These are phyloP conservation scores for Apomyelois bistriatella DNA, from an alignment of 2,888 invertebrate genomes.

Conservation along the genomic window DNA sequence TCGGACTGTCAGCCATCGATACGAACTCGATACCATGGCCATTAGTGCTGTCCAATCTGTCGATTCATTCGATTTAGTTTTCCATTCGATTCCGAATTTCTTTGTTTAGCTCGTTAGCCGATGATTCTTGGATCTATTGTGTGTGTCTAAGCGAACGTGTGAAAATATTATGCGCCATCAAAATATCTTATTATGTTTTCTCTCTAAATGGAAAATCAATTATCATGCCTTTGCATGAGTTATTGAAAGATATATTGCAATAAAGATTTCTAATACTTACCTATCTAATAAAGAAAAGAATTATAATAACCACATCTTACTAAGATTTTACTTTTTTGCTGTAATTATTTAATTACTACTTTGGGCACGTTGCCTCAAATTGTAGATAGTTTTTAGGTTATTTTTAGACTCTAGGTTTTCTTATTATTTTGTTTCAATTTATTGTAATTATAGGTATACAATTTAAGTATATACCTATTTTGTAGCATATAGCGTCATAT, in stretches of 20 bases:
- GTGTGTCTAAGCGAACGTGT: constrained; percentile 24
- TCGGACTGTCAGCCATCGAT: constrained; percentile 23
- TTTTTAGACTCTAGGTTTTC: too few relatives aligned
- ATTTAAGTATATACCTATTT: too few relatives aligned
- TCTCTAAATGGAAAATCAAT: constrained; percentile 11
- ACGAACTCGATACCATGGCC: constrained; percentile 18
- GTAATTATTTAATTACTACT: too few relatives aligned
- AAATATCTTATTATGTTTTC: constrained; percentile 7
- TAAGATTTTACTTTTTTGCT: too few relatives aligned
- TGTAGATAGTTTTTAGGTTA: too few relatives aligned
- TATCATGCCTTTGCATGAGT: not conserved
- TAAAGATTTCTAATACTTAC: not conserved
- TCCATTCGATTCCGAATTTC: constrained; percentile 22
- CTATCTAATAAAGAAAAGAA: not conserved
- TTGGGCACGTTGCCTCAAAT: too few relatives aligned
- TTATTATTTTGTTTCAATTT: too few relatives aligned
- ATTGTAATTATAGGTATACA: too few relatives aligned
- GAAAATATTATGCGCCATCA: constrained; percentile 18
- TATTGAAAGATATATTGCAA: not conserved
- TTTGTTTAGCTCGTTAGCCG: constrained; percentile 27
- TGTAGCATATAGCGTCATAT: too few relatives aligned
- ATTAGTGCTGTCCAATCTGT: constrained; percentile 26
- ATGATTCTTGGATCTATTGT: constrained; percentile 23
- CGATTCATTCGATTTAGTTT: constrained; percentile 31
- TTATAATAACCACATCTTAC: too few relatives aligned